phyloP scores from a whole-genome alignment of 1,140 invertebrate genomes.

The Aphaenogaster ashmeadi region DNA sequence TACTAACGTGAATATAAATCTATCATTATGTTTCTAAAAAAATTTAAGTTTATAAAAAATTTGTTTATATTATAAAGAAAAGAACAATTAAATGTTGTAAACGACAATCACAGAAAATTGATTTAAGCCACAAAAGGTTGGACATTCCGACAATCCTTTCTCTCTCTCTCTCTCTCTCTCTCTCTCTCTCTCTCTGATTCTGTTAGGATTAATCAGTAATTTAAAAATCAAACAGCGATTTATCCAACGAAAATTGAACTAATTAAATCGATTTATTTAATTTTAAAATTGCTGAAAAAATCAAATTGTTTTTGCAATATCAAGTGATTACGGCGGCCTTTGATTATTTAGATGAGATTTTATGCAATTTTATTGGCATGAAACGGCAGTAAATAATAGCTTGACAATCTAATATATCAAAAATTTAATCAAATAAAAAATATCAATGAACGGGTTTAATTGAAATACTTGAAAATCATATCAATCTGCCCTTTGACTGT shows the following conservation, averaged over 20 bases:
- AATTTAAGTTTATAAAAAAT: not conserved
- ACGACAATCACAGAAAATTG: not conserved
- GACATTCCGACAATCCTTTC: not conserved
- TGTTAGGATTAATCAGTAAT: not conserved
- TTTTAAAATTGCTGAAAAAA: not conserved
- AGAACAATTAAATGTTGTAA: not conserved
- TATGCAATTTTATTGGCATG: constrained; percentile 17
- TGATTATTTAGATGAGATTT: not conserved
- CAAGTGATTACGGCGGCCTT: not conserved
- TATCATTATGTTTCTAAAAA: not conserved
- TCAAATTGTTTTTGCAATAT: not conserved
- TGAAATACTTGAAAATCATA: not conserved
- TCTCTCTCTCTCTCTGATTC: no score
- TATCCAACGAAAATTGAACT: not conserved
- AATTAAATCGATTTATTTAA: not conserved
- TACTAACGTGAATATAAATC: not conserved
- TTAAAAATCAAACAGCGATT: constrained; percentile 11
- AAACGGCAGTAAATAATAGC: not conserved
- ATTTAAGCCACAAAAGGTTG: no score
- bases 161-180: no score
- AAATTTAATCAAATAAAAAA: constrained; percentile 1
- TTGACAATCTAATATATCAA: not conserved
- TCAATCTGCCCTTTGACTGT: not conserved
- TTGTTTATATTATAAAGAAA: not conserved
- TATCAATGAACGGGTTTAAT: not conserved